phyloP scores from a whole-genome alignment of 2,888 invertebrate genomes.

The Drosophila atripex region DNA sequence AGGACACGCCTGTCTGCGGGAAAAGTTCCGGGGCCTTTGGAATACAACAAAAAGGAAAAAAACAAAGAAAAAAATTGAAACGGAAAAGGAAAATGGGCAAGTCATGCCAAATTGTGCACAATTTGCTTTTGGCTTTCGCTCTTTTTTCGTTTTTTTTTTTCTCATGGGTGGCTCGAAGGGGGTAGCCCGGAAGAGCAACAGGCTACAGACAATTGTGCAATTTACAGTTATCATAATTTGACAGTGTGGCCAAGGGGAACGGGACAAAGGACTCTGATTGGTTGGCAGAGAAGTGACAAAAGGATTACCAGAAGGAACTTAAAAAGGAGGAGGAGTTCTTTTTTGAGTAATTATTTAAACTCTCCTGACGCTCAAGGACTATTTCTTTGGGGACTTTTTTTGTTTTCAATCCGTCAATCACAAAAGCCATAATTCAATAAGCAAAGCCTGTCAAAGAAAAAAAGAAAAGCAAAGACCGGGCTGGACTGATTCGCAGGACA shows the following conservation, averaged over 20 bases:
- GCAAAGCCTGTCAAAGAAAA: constrained; percentile 4
- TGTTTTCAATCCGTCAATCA: constrained; percentile 14
- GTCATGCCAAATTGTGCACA: constrained; percentile 59
- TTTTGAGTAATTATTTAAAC: too few relatives aligned
- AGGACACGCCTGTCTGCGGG: constrained; percentile 42
- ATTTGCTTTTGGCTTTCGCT: constrained; percentile 50
- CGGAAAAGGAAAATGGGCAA: constrained; percentile 24
- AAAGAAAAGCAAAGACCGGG: not conserved
- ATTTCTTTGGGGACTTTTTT: too few relatives aligned
- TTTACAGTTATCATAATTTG: constrained; percentile 31
- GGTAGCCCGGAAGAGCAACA: constrained; percentile 15
- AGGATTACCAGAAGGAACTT: too few relatives aligned
- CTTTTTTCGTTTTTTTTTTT: constrained; percentile 26
- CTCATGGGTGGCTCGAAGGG: constrained; percentile 6
- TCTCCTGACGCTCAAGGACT: not conserved
- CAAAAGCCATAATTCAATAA: constrained; percentile 35
- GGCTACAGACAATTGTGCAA: constrained; percentile 46
- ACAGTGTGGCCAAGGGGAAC: constrained; percentile 5
- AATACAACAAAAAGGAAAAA: not conserved
- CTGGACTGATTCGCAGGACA: constrained; percentile 22
- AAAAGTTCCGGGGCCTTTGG: constrained; percentile 3
- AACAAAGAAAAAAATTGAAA: constrained; percentile 8
- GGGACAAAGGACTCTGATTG: not conserved
- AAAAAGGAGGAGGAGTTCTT: too few relatives aligned
- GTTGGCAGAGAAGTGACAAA: not conserved